A percentile compares a stretch with the other conserved stretches of the same genome.
These are phyloP conservation scores for Buteo buteo DNA, from an alignment of 2,113 vertebrate genomes.

Conservation along the genomic window DNA sequence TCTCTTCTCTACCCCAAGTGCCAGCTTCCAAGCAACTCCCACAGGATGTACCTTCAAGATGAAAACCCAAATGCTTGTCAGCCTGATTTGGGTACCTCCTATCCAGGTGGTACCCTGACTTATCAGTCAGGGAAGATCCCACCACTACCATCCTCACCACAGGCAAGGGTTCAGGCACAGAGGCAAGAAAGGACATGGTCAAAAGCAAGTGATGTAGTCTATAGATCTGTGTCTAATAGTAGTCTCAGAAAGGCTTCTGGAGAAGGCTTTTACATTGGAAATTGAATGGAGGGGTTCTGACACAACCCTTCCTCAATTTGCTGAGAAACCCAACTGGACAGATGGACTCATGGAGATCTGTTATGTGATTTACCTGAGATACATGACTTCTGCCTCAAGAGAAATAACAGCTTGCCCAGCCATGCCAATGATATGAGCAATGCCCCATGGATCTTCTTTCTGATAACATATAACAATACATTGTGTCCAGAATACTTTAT, in stretches of 20 bases:
- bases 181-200: not conserved
- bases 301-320: not conserved
- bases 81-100: not conserved
- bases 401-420: not conserved
- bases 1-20: not conserved
- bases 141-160: not conserved
- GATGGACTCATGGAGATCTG: not conserved
- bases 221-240: not conserved
- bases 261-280: not conserved
- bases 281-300: not conserved
- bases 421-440: not conserved
- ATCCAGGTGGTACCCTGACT: not conserved
- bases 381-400: not conserved
- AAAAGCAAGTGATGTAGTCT: not conserved
- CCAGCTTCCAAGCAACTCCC: not conserved
- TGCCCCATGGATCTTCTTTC: not conserved
- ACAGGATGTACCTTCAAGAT: not conserved
- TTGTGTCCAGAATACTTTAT: not conserved
- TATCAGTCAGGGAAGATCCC: not conserved
- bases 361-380: not conserved
- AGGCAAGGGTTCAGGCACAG: not conserved
- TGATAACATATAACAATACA: not conserved
- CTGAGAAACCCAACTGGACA: not conserved
- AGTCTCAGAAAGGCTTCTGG: not conserved
- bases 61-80: not conserved